These are phyloP conservation scores for Pseudeuparius sepicola DNA, from an alignment of 2,888 invertebrate species.

Conservation along the genomic window DNA sequence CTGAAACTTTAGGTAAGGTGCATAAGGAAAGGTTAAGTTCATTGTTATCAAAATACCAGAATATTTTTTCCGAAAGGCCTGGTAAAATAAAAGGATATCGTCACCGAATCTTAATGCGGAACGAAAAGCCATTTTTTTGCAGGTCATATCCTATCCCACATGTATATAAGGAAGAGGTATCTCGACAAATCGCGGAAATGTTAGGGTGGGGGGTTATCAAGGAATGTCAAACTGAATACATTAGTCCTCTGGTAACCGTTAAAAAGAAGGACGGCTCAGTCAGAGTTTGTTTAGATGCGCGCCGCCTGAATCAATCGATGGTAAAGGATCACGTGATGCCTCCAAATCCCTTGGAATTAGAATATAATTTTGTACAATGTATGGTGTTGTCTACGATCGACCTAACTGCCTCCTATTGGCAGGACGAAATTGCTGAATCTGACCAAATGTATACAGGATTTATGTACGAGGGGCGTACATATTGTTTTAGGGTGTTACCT, in stretches of 20 bases:
- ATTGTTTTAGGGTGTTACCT: constrained; percentile 18
- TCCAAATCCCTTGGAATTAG: constrained; percentile 13
- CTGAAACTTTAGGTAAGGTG: too few relatives aligned
- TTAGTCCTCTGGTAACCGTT: constrained; percentile 15
- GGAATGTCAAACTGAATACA: constrained; percentile 12
- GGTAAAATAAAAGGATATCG: constrained; percentile 6
- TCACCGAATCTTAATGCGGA: constrained; percentile 10
- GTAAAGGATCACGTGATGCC: constrained; percentile 16
- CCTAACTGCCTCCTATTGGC: constrained; percentile 18
- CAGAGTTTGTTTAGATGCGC: constrained; percentile 19
- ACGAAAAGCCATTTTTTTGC: constrained; percentile 13
- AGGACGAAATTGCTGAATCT: constrained; percentile 16
- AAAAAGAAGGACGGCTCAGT: constrained; percentile 18
- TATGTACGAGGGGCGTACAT: constrained; percentile 17
- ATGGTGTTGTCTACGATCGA: constrained; percentile 12
- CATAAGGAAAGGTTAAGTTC: constrained; percentile 4
- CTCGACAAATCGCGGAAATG: constrained; percentile 15
- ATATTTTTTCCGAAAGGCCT: constrained; percentile 14
- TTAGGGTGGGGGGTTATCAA: constrained; percentile 13
- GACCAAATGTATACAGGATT: constrained; percentile 19
- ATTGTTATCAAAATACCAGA: constrained; percentile 4
- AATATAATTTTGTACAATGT: constrained; percentile 7
- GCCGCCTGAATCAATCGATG: constrained; percentile 16
- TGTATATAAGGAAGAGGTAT: constrained; percentile 9
- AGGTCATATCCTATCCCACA: constrained; percentile 13